Evolutionary conservation across 2,888 invertebrate species (phyloP), one percentile per base, ranked within the genome.

Genomic region (Danaus chrysippus): DNA sequence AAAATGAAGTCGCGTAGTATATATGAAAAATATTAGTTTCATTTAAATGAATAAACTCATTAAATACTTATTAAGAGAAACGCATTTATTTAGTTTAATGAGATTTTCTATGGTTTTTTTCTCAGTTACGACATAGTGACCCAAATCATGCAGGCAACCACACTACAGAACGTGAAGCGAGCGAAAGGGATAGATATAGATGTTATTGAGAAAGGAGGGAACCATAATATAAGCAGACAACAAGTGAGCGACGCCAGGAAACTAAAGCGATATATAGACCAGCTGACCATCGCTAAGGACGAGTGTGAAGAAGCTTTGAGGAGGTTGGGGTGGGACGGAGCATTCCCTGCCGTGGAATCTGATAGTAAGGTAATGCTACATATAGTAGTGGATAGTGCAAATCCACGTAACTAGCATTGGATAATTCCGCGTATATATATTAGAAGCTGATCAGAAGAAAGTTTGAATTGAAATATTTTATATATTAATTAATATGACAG

Each of bases 141-240:
- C 54, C 97, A 97, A 91, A 95, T 98, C 72, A 97, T 98, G 95
- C 97, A 98, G 92, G 97, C 97, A 0, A 97, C 97, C 13, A 96
- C 97, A 1, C 93, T 97, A 70, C 96, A 97, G 86, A 97, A 97
- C 79, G 92, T 97, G 65, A 97, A 97, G 85, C 93, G 96, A 72
- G 94, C 96, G 8, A 96, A 96, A 88, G 97, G 96, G 54, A 89
- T 94, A 46, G 95, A 95, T 75, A 89, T 93, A 49, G 96, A 95
- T 70, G 77, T 84, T 0, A 84, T 82, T 42, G 91, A 92, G 55
- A 92, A 93, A 65, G 82, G 78, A 54, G 89, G 87, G 58, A 84
- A 92, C n/a, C 90, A 90, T 54, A 92, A 92, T 58, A 75, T 94
- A 70, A 92, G 94, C 60, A 95, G 96, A 72, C 95, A 96, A 42